These are phyloP conservation scores for Atrichornis clamosus DNA, from an alignment of 2,113 vertebrate species.

Conservation along the genomic window DNA sequence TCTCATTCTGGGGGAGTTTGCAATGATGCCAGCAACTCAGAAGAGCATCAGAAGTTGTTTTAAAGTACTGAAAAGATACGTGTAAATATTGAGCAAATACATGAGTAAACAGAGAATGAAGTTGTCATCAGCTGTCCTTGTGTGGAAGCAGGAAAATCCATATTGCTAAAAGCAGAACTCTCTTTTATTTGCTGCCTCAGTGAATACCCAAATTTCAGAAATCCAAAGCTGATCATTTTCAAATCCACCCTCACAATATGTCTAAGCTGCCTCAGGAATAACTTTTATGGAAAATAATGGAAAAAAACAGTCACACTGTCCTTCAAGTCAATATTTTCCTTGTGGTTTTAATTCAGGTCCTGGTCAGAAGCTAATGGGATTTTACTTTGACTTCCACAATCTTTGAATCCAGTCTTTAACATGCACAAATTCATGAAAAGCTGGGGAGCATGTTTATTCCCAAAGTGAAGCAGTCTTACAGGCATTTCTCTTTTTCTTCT, in stretches of 20 bases:
- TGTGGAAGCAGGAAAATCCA: background rate
- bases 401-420: background rate
- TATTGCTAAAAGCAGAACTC: background rate
- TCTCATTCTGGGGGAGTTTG: background rate
- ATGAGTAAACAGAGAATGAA: background rate
- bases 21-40: background rate
- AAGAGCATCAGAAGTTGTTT: background rate
- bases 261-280: background rate
- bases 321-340: background rate
- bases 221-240: background rate
- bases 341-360: background rate
- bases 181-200: background rate
- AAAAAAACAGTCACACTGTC: background rate
- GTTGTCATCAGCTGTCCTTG: background rate
- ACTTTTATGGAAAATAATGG: background rate
- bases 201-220: background rate
- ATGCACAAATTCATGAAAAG: background rate
- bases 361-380: background rate
- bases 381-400: background rate
- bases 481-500: conserved; percentile 7
- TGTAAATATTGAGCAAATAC: background rate
- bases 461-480: conserved; percentile 3
- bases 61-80: background rate
- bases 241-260: background rate
- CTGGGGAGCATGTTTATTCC: background rate